Evolutionary conservation across 2,797 vertebrate species (phyloP).

Genomic region (Telmatherina bonti): DNA sequence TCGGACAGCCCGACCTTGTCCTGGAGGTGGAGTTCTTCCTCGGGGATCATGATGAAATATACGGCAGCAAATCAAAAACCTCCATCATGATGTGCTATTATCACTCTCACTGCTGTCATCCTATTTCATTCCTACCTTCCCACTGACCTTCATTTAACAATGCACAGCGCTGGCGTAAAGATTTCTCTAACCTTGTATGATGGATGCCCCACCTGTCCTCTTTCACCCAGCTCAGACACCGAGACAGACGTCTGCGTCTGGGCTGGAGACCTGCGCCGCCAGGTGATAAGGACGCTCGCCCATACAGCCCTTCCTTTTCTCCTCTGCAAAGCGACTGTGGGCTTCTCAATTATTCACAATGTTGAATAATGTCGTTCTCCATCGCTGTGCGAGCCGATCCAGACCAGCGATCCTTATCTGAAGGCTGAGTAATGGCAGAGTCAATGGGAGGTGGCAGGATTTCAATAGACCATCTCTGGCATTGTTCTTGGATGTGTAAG

Average conservation of each 20-base stretch:
- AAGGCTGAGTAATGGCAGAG: conserved; percentile 66
- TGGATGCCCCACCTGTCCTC: conserved; percentile 67
- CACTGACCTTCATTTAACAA: conserved; percentile 84
- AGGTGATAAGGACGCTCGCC: conserved; percentile 27
- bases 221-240: conserved; percentile 30
- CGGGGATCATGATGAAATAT: conserved; percentile 40
- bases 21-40: conserved; percentile 34
- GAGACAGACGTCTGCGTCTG: conserved; percentile 37
- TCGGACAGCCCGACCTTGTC: conserved; percentile 44
- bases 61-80: conserved; percentile 69
- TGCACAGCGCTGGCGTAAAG: conserved; percentile 79
- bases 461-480: conserved; percentile 35
- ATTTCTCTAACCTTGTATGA: conserved; percentile 79
- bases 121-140: conserved; percentile 80
- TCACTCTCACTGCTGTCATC: conserved; percentile 74
- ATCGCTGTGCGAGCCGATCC: conserved; percentile 57
- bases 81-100: conserved; percentile 73
- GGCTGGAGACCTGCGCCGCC: conserved; percentile 8
- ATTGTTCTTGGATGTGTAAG: conserved; percentile 34
- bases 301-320: conserved; percentile 13
- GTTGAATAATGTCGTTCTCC: conserved; percentile 53
- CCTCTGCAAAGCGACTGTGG: conserved; percentile 39
- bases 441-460: conserved; percentile 51
- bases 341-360: conserved; percentile 68
- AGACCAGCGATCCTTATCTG: conserved; percentile 63